These are phyloP conservation scores for Antrozous pallidus DNA, from an alignment of 2,797 vertebrate species.

Conservation along the genomic window DNA sequence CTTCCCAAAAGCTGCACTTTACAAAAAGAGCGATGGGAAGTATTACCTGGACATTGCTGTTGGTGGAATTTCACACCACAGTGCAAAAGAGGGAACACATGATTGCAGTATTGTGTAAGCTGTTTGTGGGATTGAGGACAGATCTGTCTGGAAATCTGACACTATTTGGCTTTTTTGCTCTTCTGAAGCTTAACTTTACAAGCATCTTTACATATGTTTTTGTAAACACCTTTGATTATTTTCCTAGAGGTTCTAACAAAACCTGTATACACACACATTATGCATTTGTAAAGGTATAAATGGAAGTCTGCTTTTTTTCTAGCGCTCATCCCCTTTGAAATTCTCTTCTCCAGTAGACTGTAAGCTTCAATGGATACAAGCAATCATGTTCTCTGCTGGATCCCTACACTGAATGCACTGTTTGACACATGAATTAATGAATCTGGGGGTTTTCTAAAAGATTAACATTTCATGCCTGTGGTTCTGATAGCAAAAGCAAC, in stretches of 20 bases:
- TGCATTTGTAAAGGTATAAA: background rate
- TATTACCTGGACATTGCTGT: background rate
- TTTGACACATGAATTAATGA: slow-evolving; percentile 59
- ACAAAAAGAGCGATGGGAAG: background rate
- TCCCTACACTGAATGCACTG: background rate
- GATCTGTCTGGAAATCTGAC: background rate
- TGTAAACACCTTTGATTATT: slow-evolving; percentile 1
- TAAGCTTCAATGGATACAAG: slow-evolving; percentile 36
- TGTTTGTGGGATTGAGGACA: background rate
- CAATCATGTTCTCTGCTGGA: slow-evolving; percentile 48
- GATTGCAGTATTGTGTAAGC: background rate
- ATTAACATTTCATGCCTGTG: slow-evolving; percentile 52
- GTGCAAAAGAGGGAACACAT: background rate
- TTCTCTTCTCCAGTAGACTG: slow-evolving; percentile 3
- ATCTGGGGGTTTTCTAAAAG: slow-evolving; percentile 13
- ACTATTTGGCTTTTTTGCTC: background rate
- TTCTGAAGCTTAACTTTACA: slow-evolving; percentile 3
- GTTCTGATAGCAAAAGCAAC: slow-evolving; percentile 30
- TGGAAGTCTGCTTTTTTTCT: slow-evolving; percentile 29
- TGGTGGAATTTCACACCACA: background rate
- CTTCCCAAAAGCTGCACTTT: background rate
- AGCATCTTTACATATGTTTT: background rate
- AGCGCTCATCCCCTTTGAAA: background rate
- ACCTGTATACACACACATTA: background rate
- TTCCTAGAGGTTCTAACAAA: background rate